A percentile compares a stretch with the other conserved stretches of the same genome.
Conservation (phyloP, 2,113 vertebrate genomes). For the Dendropsophus ebraccatus region DNA sequence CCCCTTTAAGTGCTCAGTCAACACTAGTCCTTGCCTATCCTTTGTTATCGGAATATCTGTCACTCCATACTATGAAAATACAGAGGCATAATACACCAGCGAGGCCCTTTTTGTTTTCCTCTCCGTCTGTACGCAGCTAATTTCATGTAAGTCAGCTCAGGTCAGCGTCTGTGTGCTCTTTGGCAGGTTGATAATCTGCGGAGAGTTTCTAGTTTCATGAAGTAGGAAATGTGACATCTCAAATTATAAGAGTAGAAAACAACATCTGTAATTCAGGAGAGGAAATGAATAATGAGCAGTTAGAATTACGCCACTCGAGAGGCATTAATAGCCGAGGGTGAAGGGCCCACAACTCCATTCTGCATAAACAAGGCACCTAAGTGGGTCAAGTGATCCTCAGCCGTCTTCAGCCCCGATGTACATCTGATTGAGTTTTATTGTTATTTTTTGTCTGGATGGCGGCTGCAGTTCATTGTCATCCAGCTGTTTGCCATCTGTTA, state of each 20-base stretch:
- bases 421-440: conserved; percentile 41
- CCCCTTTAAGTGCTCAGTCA: too few species aligned
- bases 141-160: not conserved
- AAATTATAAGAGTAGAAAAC: not conserved
- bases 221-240: conserved; percentile 4
- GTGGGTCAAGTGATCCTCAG: conserved; percentile 49
- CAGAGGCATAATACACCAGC: not conserved
- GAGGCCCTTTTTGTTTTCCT: not conserved
- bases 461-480: conserved; percentile 35
- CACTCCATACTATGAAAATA: too few species aligned
- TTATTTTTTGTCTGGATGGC: conserved; percentile 49
- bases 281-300: conserved; percentile 13
- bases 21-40: too few species aligned
- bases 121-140: not conserved
- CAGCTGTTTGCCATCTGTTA: conserved; percentile 59
- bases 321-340: not conserved
- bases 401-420: conserved; percentile 15
- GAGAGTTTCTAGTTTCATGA: not conserved
- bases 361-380: conserved; percentile 10
- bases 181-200: conserved; percentile 1
- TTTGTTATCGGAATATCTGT: too few species aligned
- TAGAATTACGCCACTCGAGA: not conserved
- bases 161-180: not conserved
- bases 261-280: conserved; percentile 7
- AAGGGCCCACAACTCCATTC: conserved; percentile 1